These are phyloP conservation scores for Halcyon senegalensis DNA, from an alignment of 2,113 vertebrate genomes.

Conservation along the genomic window DNA sequence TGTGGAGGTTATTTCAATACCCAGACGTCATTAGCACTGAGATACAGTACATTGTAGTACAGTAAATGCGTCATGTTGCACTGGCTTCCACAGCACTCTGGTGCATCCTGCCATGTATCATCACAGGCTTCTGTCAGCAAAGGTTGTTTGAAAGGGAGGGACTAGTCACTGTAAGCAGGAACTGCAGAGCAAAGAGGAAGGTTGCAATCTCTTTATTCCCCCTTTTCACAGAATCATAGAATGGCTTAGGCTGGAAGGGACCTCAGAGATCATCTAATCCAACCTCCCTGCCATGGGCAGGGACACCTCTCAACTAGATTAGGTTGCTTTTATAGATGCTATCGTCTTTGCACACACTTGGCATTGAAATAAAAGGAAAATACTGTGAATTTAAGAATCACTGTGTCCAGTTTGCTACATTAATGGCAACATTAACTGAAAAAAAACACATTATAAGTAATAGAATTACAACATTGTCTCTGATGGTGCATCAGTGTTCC, in stretches of 20 bases:
- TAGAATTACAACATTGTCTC: background rate
- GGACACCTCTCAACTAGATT: no score
- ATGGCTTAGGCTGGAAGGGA: no score
- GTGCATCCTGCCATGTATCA: constrained; percentile 68
- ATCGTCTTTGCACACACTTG: background rate
- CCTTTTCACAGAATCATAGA: no score
- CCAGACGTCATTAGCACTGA: constrained; percentile 70
- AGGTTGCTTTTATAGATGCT: background rate
- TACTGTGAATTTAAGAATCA: background rate
- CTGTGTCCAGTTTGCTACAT: background rate
- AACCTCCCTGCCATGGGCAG: no score
- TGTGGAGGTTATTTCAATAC: constrained; percentile 64
- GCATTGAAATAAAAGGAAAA: background rate
- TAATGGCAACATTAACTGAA: background rate
- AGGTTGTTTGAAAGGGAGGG: constrained; percentile 74
- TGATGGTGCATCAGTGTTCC: background rate
- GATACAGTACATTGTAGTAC: constrained; percentile 61
- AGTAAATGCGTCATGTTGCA: constrained; percentile 63
- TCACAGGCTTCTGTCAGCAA: constrained; percentile 54
- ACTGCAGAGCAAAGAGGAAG: background rate
- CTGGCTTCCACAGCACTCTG: constrained; percentile 36
- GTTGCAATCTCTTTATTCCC: background rate
- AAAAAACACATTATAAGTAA: background rate
- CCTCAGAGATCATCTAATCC: no score
- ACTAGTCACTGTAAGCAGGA: background rate